Evolutionary conservation across 2,888 invertebrate species (phyloP).

Genomic region (Aplocera efformata): DNA sequence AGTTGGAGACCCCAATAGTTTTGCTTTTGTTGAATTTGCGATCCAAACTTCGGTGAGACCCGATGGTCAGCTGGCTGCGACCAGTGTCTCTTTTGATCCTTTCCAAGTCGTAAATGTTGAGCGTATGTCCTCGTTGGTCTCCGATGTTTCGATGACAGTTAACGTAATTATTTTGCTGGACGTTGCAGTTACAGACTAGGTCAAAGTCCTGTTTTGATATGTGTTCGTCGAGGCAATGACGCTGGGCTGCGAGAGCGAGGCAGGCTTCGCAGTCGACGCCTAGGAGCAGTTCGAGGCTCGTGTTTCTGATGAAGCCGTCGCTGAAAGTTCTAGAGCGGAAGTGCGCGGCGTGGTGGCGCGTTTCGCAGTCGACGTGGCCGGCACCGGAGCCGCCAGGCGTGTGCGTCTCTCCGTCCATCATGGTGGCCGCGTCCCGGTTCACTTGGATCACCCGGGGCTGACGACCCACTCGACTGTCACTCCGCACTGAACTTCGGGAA

Average conservation of each 20-base stretch:
- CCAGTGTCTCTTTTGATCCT: conserved; percentile 66
- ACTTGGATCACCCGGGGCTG: conserved; percentile 75
- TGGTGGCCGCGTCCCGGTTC: conserved; percentile 74
- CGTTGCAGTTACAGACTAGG: conserved; percentile 71
- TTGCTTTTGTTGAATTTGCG: conserved; percentile 71
- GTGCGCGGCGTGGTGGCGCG: conserved; percentile 55
- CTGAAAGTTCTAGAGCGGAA: conserved; percentile 75
- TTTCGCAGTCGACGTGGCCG: conserved; percentile 49
- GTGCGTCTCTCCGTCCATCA: conserved; percentile 66
- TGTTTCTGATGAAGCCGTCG: conserved; percentile 74
- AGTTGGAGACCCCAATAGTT: conserved; percentile 71
- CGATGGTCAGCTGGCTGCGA: conserved; percentile 53
- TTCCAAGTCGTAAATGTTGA: conserved; percentile 71
- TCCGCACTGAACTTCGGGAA: conserved; percentile 69
- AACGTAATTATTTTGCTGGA: conserved; percentile 68
- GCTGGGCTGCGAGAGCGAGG: conserved; percentile 65
- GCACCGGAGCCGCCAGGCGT: conserved; percentile 24
- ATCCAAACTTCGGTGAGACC: conserved; percentile 72
- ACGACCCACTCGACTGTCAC: conserved; percentile 65
- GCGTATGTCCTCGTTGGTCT: conserved; percentile 63
- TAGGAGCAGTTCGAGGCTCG: conserved; percentile 71
- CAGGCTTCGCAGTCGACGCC: conserved; percentile 78
- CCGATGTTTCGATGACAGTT: conserved; percentile 60
- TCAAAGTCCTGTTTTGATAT: conserved; percentile 67
- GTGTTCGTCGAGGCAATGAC: conserved; percentile 63